Evolutionary conservation across 2,888 invertebrate species (phyloP), one percentile per base, ranked within the genome.

Genomic region (Willowsia nigromaculata): DNA sequence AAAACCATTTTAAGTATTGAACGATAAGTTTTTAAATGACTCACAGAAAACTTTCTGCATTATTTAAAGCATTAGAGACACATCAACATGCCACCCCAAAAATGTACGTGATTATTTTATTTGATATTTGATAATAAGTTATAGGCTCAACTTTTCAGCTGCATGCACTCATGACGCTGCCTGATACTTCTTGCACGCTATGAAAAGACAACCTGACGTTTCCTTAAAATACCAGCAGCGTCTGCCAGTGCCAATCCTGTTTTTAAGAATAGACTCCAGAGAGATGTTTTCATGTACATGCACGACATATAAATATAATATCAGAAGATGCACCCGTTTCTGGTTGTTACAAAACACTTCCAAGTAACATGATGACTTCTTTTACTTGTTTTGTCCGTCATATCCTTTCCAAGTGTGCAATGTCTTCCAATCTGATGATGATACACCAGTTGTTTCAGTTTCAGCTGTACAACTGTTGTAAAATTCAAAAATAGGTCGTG

Each of bases 51-150:
- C 71, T 71, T 71, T 43, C 30, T 25, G 25, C 43, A 43, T 71
- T 71, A 71, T 40, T 71, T 43, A 71, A 11, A 71, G 71, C 43
- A 43, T 40, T 71, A 13, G 43, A 25, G 13, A 71, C 43, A 30
- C 71, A 71, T 71, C 43, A 71, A 71, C 15, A 71, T 71, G 43
- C 71, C 71, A 71, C 71, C 71, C 25, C n/a, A n/a, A n/a, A n/a
- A 59, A 40, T 40, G 25, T 43, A 71, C 65, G 65, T 68, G 65
- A 68, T 68, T 9, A 68, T 68, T 68, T 68, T 68, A 18, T 68
- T 68, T 68, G 37, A 68, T 68, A 37, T 9, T 68, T 68, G 65
- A 68, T 37, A 68, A 62, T 18, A 56, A 15, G 59, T 27, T 56
- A 11, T 9, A 47, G n/a, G 11, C 47, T 47, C 47, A 56, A 56